Base-by-base conservation (phyloP, 2,888 invertebrate genomes). In the Philereme transversata region DNA sequence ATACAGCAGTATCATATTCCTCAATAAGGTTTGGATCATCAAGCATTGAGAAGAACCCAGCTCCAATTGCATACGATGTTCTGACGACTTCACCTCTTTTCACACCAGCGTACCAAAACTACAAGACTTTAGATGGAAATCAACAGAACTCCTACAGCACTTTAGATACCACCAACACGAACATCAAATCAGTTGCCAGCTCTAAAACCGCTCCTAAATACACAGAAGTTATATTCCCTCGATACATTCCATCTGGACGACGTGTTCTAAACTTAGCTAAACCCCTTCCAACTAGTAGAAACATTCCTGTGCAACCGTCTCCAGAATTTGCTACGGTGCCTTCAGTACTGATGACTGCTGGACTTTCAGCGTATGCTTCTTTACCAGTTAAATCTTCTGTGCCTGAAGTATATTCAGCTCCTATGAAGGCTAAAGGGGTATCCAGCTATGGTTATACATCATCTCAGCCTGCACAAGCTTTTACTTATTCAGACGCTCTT, bases 1-100 rank as follows among this genome's bases (percentile, higher is more conserved):
- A 72, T 0, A 56, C 75, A 34, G 55, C 69, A 51, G 68, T 71
- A 4, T 73, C 79, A 10, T 77, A 76, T 49, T 73, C 74, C 33
- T 72, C 76, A 51, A 51, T 68, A 40, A 47, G 34, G 38, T 38
- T 62, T 43, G 62, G 58, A 10, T n/a, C 47, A 3, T 8, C 53
- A 38, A 8, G 8, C 8, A 48, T 33, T 5, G 34, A 48, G 44
- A 38, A 41, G 35, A 46, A 46, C n/a, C 4, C 38, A 5, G 34
- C 46, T 9, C 45, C 36, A 36, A 10, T 33, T 50, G 48, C 10
- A 38, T 40, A 51, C 11, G n/a, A 4, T 3, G 36, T 45, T n/a
- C 5, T 10, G 22, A 22, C 41, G 11, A 5, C 38, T 6, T 33
- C 11, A 1, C 3, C 4, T 46, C 38, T 7, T 5, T 43, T 0